phyloP scores from a whole-genome alignment of 2,888 invertebrate species.

The Diabrotica balteata region DNA sequence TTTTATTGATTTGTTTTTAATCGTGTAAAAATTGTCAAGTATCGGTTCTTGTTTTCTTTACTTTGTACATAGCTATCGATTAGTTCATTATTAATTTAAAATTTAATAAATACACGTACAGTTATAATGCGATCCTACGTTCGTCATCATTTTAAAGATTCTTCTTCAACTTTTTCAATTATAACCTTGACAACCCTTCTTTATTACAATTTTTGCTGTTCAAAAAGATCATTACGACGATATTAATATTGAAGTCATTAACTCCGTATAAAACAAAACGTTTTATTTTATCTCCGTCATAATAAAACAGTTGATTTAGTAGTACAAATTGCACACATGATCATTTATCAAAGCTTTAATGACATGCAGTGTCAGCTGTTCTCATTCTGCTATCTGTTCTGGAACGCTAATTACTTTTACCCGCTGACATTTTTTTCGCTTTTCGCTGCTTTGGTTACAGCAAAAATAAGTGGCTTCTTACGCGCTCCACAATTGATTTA shows the following conservation, averaged over 20 bases:
- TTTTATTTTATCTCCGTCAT: conserved; percentile 25
- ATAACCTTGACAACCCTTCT: no score
- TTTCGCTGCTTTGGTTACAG: conserved; percentile 5
- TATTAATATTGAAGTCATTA: conserved; percentile 28
- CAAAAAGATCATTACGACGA: conserved; percentile 18
- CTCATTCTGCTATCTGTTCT: conserved; percentile 28
- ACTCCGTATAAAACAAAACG: conserved; percentile 27
- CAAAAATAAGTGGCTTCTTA: conserved; percentile 17
- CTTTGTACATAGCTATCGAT: no score
- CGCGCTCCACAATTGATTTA: conserved; percentile 18
- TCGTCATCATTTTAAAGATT: no score
- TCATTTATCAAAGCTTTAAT: conserved; percentile 36
- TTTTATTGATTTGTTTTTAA: no score
- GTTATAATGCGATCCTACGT: no score
- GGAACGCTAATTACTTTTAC: conserved; percentile 35
- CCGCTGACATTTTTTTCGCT: conserved; percentile 17
- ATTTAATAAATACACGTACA: no score
- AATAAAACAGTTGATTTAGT: conserved; percentile 31
- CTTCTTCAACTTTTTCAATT: no score
- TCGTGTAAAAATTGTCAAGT: no score
- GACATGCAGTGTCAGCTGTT: conserved; percentile 33
- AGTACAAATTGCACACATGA: conserved; percentile 29
- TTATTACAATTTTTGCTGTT: neutral
- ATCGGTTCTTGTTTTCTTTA: no score
- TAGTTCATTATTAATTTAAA: no score